Evolutionary conservation across 2,113 vertebrate genomes (phyloP).

Genomic region (Cochlearius cochlearius): DNA sequence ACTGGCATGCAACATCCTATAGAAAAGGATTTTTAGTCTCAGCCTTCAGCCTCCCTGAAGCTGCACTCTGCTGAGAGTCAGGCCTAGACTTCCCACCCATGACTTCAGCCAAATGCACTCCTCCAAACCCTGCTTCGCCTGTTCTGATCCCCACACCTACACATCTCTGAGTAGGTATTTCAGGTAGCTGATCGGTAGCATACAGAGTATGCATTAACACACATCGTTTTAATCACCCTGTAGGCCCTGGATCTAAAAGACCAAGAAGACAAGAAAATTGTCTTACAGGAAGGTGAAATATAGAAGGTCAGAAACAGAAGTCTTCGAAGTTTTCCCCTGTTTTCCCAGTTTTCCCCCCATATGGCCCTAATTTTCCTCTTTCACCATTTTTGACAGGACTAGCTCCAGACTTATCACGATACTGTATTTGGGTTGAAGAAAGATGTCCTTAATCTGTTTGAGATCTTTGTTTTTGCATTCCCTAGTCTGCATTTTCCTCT

Average conservation of each 20-base stretch:
- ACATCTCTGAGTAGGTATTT: neutral
- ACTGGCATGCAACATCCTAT: neutral
- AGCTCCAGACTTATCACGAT: neutral
- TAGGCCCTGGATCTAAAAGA: neutral
- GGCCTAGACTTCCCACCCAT: neutral
- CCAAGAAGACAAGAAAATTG: neutral
- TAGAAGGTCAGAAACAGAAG: neutral
- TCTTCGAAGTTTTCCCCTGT: neutral
- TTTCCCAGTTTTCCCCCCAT: neutral
- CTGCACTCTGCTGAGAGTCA: neutral
- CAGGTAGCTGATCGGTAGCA: neutral
- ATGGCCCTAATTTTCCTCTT: neutral
- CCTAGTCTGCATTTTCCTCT: neutral
- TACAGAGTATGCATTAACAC: neutral
- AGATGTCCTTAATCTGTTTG: neutral
- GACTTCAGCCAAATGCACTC: neutral
- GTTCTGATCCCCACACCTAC: neutral
- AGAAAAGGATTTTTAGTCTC: neutral
- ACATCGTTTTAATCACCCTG: neutral
- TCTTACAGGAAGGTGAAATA: neutral
- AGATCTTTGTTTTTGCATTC: neutral
- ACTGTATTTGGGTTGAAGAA: neutral
- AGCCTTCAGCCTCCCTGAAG: neutral
- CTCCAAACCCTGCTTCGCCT: neutral
- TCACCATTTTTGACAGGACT: neutral